Evolutionary conservation across 2,113 vertebrate genomes (phyloP).

Genomic region (Patagioenas fasciata): DNA sequence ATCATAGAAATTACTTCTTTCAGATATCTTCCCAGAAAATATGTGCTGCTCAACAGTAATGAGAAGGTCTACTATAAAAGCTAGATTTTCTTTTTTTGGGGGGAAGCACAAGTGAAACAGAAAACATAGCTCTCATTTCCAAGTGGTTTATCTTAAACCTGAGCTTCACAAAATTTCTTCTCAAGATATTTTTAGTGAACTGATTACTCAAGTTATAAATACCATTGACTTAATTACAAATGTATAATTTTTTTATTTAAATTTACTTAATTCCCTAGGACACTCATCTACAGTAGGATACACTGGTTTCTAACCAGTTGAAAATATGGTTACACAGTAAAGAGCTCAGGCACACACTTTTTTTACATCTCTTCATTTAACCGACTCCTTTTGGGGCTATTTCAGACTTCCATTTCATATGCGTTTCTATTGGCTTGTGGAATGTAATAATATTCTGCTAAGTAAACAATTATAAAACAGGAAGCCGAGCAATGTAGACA

Average conservation of each 20-base stretch:
- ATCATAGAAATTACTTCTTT: background rate
- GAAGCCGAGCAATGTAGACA: background rate
- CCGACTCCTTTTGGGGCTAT: background rate
- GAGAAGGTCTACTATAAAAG: background rate
- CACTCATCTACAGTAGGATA: background rate
- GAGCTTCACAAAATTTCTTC: background rate
- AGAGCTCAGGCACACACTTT: background rate
- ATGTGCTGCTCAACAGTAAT: background rate
- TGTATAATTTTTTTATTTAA: background rate
- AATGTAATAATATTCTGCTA: background rate
- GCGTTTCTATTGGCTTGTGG: background rate
- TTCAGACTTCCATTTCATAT: background rate
- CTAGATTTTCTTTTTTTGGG: background rate
- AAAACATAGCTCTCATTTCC: background rate
- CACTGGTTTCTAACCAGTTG: background rate
- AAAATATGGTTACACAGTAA: background rate
- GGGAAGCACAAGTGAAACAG: background rate
- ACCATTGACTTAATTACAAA: background rate
- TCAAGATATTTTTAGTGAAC: background rate
- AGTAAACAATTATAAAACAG: background rate
- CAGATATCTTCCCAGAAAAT: conserved; percentile 1
- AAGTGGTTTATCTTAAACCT: background rate
- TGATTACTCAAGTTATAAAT: background rate
- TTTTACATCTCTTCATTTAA: background rate
- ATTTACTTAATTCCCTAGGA: background rate